Evolutionary conservation across 2,797 vertebrate species (phyloP), one percentile per base, ranked within the genome.

Genomic region (Gymnocypris eckloni): DNA sequence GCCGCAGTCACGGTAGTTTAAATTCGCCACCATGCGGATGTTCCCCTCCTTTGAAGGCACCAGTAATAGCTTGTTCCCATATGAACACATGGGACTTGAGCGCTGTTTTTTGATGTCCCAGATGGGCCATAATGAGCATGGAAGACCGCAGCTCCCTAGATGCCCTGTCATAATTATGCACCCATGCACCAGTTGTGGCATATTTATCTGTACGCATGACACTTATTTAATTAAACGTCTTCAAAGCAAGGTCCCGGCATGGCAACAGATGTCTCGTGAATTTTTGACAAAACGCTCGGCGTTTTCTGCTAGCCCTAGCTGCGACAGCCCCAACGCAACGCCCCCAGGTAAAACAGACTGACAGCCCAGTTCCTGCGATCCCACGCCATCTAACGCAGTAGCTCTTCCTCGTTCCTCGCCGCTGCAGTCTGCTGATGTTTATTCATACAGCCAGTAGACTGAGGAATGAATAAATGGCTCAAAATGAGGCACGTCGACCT

Each of bases 171-270:
- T 90, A 90, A 91, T 91, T 92, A 90, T 84, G 85, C 61, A 56
- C 52, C 69, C 69, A 37, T 80, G 83, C 79, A 79, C 83, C 88
- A 90, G 91, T 93, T 87, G 89, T 89, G 86, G 90, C 90, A 91
- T 91, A 92, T 92, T 92, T 89, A 91, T 92, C 87, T 86, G 89
- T 83, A 73, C 81, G 82, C 89, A 81, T 83, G 89, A 92, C 91
- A 92, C 90, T 86, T 89, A 92, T 91, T 94, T 93, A 94, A 94
- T 95, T 94, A 94, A 93, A 93, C 86, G 90, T 93, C 92, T 94
- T 93, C 84, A 82, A 92, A 87, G 87, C 90, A 90, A 85, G 87
- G 73, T 88, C 85, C 90, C 82, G 81, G 89, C 92, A 91, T 92
- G 92, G 92, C 86, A 93, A 91, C 93, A 94, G 93, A 94, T 92